phyloP scores from a whole-genome alignment of 2,797 vertebrate species.

The Hippoglossus hippoglossus region DNA sequence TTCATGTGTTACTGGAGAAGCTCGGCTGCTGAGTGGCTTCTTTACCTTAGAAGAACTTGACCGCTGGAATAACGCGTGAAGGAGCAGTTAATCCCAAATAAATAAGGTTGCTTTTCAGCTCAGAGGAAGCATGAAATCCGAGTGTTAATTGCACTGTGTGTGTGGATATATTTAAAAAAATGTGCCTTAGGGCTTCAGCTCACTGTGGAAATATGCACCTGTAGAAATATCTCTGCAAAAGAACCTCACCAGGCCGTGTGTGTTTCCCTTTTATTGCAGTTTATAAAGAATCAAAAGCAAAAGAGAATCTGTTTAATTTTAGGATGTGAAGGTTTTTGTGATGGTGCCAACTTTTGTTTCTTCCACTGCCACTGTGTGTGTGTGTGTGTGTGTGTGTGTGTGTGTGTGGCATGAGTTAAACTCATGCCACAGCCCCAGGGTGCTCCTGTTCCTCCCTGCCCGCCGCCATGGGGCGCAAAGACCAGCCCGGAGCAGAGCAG shows the following conservation, averaged over 20 bases:
- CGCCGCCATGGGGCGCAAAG: constrained; percentile 58
- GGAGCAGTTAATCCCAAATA: constrained; percentile 21
- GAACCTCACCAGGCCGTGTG: too few relatives aligned
- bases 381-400: too few relatives aligned
- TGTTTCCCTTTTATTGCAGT: too few relatives aligned
- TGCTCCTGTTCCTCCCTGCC: constrained; percentile 25
- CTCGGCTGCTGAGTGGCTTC: too few relatives aligned
- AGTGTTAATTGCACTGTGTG: not conserved
- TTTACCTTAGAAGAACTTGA: not conserved
- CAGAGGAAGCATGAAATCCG: constrained; percentile 8
- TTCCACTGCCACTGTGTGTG: not conserved
- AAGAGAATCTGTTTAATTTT: too few relatives aligned
- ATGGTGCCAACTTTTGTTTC: not conserved
- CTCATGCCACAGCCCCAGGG: not conserved
- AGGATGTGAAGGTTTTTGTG: too few relatives aligned
- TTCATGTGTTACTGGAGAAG: not conserved
- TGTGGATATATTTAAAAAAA: not conserved
- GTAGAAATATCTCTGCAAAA: not conserved
- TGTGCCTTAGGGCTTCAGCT: not conserved
- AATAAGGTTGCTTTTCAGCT: not conserved
- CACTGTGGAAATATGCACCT: constrained; percentile 25
- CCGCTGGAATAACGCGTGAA: not conserved
- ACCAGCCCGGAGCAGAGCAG: constrained; percentile 12
- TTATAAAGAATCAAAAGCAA: too few relatives aligned
- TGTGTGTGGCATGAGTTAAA: constrained; percentile 9